phyloP scores from a whole-genome alignment of 1,140 invertebrate species.

The Lepidurus couesii region DNA sequence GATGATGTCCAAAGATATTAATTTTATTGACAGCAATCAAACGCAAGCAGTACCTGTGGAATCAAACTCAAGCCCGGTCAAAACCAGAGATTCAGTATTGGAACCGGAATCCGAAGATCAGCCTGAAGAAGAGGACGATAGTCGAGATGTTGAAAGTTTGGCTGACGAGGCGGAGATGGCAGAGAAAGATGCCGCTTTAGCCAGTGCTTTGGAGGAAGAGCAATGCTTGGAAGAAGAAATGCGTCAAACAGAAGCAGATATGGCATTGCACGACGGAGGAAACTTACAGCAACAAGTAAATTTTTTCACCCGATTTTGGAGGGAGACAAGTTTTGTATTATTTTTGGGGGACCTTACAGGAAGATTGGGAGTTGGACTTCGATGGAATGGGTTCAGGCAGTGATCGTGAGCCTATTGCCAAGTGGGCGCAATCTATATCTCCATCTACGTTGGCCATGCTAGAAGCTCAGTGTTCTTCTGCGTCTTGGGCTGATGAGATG shows the following conservation, averaged over 20 bases:
- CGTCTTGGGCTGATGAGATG: conserved; percentile 66
- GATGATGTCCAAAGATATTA: not conserved
- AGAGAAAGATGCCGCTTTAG: conserved; percentile 33
- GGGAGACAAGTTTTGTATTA: too few species aligned
- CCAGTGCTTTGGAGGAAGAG: conserved; percentile 31
- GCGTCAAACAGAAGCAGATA: conserved; percentile 35
- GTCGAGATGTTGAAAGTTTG: conserved; percentile 27
- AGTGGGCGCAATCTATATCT: conserved; percentile 56
- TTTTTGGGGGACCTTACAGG: not conserved
- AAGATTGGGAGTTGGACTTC: not conserved
- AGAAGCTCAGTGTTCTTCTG: not conserved
- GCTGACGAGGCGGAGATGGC: conserved; percentile 33
- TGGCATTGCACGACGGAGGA: not conserved
- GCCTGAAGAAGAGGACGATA: not conserved
- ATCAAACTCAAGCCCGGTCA: not conserved
- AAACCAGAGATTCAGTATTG: not conserved
- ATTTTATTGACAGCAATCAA: not conserved
- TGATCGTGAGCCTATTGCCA: conserved; percentile 31
- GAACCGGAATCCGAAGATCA: not conserved
- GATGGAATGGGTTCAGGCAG: not conserved
- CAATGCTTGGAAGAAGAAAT: conserved; percentile 34
- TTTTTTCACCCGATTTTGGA: not conserved
- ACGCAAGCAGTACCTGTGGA: not conserved
- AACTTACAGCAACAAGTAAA: not conserved
- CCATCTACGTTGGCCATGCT: not conserved